These are phyloP conservation scores for Mungos mungo DNA, from an alignment of 2,113 vertebrate species.

Conservation along the genomic window DNA sequence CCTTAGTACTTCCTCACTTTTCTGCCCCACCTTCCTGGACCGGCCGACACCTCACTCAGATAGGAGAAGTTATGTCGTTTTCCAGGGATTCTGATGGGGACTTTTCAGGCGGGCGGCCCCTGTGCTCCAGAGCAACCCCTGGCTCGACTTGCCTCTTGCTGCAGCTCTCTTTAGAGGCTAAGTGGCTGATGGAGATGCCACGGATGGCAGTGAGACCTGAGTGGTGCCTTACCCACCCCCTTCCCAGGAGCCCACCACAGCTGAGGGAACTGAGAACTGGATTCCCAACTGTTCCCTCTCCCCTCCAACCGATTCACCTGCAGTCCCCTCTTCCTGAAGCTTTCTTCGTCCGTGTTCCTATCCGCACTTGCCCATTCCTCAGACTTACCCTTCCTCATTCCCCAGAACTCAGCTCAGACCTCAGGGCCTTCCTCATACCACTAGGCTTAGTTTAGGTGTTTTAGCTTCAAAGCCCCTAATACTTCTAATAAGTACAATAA, in stretches of 20 bases:
- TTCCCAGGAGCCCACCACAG: not conserved
- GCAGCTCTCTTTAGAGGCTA: not conserved
- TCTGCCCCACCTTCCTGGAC: not conserved
- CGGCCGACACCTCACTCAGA: not conserved
- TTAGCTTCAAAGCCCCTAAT: not conserved
- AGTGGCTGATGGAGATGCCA: not conserved
- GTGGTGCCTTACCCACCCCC: not conserved
- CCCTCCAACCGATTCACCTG: not conserved
- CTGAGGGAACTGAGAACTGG: not conserved
- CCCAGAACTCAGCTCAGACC: not conserved
- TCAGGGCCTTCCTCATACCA: not conserved
- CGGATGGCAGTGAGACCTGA: not conserved
- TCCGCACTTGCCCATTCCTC: too few relatives aligned
- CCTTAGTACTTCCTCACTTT: not conserved
- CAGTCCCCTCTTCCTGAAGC: not conserved
- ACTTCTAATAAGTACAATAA: not conserved
- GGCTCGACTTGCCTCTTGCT: not conserved
- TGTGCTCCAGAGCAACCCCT: not conserved
- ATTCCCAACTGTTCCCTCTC: not conserved
- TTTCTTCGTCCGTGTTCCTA: accelerated
- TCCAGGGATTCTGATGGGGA: not conserved
- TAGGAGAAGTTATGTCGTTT: not conserved
- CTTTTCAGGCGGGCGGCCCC: not conserved
- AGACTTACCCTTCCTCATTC: not conserved
- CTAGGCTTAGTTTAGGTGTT: not conserved